Evolutionary conservation across 2,888 invertebrate species (phyloP).

Genomic region (Drosophila putrida): DNA sequence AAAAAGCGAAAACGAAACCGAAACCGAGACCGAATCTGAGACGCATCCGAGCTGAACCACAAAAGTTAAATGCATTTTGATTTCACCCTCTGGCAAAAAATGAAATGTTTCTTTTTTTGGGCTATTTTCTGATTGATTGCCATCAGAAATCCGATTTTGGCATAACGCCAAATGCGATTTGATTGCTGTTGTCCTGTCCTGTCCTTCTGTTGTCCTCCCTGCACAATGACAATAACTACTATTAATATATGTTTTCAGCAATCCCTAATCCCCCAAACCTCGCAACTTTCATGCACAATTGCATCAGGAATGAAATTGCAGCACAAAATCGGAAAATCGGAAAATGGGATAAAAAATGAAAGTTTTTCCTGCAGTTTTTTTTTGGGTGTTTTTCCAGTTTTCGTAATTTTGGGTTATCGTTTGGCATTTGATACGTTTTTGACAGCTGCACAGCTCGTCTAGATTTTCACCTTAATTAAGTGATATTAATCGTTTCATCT

Average conservation of each 20-base stretch:
- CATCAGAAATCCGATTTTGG: constrained; percentile 81
- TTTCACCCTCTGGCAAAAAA: constrained; percentile 55
- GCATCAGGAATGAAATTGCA: constrained; percentile 58
- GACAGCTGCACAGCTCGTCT: constrained; percentile 77
- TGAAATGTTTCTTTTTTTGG: constrained; percentile 55
- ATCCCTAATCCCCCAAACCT: constrained; percentile 62
- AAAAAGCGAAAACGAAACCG: constrained; percentile 11
- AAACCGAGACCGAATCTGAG: constrained; percentile 3
- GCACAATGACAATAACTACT: constrained; percentile 62
- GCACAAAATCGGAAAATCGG: constrained; percentile 31
- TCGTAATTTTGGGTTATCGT: constrained; percentile 51
- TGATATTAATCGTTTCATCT: constrained; percentile 72
- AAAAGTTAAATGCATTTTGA: constrained; percentile 80
- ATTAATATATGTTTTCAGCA: constrained; percentile 80
- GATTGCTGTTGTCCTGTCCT: constrained; percentile 61
- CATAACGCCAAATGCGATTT: constrained; percentile 76
- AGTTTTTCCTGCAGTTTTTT: constrained; percentile 33
- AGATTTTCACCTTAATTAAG: constrained; percentile 81
- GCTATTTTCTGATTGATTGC: constrained; percentile 75
- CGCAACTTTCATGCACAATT: constrained; percentile 68
- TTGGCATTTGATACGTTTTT: constrained; percentile 69
- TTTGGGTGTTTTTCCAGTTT: constrained; percentile 23
- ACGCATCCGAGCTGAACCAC: constrained; percentile 57
- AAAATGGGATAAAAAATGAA: constrained; percentile 32
- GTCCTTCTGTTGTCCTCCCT: constrained; percentile 4